Evolutionary conservation across 2,797 vertebrate species (phyloP).

Genomic region (Leuciscus waleckii): DNA sequence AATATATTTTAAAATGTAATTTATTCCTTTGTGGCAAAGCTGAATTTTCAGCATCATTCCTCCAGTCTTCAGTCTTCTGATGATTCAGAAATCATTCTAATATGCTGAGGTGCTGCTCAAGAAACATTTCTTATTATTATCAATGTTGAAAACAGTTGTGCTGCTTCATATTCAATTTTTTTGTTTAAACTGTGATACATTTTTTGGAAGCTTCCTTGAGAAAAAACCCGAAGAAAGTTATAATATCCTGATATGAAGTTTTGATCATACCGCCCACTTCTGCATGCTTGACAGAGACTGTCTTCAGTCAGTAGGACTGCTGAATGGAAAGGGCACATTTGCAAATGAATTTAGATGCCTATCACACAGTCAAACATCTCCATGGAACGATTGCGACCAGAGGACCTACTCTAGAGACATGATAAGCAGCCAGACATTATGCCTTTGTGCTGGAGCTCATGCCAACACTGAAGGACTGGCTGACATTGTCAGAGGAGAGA

Average conservation of each 20-base stretch:
- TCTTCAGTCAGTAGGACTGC: slow-evolving; percentile 35
- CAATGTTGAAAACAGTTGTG: not conserved
- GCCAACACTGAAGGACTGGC: slow-evolving; percentile 36
- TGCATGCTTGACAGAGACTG: not conserved
- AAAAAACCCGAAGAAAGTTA: not conserved
- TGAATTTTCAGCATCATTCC: not conserved
- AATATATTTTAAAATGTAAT: not conserved
- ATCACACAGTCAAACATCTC: slow-evolving; percentile 50
- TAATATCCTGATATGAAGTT: not conserved
- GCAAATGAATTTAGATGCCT: slow-evolving; percentile 55
- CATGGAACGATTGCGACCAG: slow-evolving; percentile 50
- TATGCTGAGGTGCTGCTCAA: not conserved
- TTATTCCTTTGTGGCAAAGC: not conserved
- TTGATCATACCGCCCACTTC: no score
- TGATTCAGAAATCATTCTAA: not conserved
- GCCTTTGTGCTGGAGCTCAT: slow-evolving; percentile 52
- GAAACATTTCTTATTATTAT: not conserved
- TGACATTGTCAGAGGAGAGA: slow-evolving; percentile 8
- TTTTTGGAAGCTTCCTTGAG: not conserved
- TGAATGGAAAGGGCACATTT: slow-evolving; percentile 54
- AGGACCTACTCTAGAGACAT: slow-evolving; percentile 29
- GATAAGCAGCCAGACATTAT: slow-evolving; percentile 61
- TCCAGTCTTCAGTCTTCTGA: not conserved
- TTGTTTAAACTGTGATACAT: not conserved
- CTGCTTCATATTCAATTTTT: not conserved